Percentiles rank a stretch among this genome's conserved stretches.
Conservation (phyloP, 2,113 vertebrate species). For the Tor tambroides region DNA sequence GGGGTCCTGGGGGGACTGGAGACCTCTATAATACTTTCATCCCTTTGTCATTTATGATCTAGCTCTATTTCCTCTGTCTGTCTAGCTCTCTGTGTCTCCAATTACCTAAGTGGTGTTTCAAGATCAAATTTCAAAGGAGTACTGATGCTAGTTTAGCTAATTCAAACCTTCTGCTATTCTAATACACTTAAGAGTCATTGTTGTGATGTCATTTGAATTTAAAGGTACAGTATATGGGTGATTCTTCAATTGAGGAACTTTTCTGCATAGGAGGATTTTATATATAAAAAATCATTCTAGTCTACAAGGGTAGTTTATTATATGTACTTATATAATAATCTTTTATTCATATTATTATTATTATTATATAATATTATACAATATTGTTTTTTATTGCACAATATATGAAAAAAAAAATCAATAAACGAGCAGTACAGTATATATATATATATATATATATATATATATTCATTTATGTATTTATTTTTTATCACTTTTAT, state of each 20-base stretch:
- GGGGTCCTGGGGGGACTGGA: conserved; percentile 37
- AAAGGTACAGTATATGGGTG: background rate
- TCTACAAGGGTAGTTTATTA: too few relatives aligned
- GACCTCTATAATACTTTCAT: conserved; percentile 32
- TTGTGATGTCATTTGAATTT: background rate
- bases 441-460: too few relatives aligned
- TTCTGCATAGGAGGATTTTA: background rate
- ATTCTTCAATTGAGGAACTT: background rate
- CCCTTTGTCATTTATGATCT: conserved; percentile 26
- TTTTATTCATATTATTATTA: too few relatives aligned
- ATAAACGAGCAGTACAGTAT: too few relatives aligned
- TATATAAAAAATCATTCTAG: too few relatives aligned
- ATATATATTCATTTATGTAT: background rate
- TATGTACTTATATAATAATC: too few relatives aligned
- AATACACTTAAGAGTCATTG: background rate
- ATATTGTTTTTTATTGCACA: too few relatives aligned
- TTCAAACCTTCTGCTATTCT: conserved; percentile 1
- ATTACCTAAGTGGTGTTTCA: background rate
- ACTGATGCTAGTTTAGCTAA: background rate
- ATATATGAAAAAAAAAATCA: too few relatives aligned
- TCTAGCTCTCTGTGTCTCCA: conserved; percentile 19
- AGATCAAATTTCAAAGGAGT: conserved; percentile 14
- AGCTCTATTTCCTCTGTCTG: background rate
- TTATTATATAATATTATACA: too few relatives aligned
- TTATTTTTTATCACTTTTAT: background rate